phyloP scores from a whole-genome alignment of 2,797 vertebrate species.

The Phaenicophaeus curvirostris region DNA sequence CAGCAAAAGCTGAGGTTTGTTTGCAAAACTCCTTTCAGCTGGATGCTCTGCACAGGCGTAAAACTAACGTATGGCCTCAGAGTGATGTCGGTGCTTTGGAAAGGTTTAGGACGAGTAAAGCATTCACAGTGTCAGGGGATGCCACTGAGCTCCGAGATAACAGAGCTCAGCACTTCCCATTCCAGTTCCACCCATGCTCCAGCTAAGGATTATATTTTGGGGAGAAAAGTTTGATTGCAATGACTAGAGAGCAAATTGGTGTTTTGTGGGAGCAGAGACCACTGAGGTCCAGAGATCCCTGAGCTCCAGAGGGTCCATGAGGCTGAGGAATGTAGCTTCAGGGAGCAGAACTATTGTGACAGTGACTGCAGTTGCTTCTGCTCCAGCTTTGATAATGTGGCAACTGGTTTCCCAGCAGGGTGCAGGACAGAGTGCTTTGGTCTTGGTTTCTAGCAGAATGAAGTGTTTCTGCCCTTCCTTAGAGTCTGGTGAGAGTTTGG shows the following conservation, averaged over 20 bases:
- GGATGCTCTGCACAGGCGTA: neutral
- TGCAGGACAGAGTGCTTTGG: too few species aligned
- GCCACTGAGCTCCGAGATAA: too few species aligned
- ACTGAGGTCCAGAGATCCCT: neutral
- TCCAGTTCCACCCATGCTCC: too few species aligned
- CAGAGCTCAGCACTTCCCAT: too few species aligned
- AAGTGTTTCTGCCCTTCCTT: neutral
- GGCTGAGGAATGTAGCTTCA: neutral
- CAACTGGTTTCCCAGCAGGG: neutral
- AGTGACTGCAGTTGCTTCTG: neutral
- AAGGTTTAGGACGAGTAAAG: too few species aligned
- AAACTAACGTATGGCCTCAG: too few species aligned
- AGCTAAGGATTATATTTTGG: too few species aligned
- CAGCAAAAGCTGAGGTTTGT: conserved; percentile 75
- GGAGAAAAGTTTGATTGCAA: too few species aligned
- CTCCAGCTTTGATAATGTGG: neutral
- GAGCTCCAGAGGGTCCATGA: neutral
- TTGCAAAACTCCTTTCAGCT: neutral
- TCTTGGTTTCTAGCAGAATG: fast-evolving
- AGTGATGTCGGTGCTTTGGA: too few species aligned
- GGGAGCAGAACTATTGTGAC: too few species aligned
- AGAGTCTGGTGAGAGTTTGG: neutral
- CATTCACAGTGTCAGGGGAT: too few species aligned
- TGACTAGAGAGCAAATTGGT: too few species aligned
- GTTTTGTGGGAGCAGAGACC: neutral